Evolutionary conservation across 2,113 vertebrate genomes (phyloP).

Genomic region (Chlamydotis undulata): DNA sequence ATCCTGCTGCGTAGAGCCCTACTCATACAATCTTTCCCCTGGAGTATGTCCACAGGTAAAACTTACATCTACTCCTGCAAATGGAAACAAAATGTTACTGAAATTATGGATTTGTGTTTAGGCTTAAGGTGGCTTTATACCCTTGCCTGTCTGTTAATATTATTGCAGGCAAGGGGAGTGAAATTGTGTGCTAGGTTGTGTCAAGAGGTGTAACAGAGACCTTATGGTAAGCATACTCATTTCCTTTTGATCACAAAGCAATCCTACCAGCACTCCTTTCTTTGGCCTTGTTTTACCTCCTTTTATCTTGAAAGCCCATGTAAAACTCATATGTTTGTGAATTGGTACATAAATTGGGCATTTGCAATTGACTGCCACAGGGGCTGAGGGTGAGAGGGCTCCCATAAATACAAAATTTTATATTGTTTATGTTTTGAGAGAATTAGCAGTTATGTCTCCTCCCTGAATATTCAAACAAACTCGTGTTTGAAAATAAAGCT

Average conservation of each 20-base stretch:
- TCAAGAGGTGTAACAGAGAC: background rate
- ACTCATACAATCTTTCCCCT: background rate
- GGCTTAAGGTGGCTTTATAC: background rate
- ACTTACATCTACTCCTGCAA: background rate
- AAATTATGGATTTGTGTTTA: background rate
- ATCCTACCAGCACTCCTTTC: conserved; percentile 79
- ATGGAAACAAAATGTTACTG: background rate
- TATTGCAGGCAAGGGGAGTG: background rate
- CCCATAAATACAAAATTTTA: conserved; percentile 76
- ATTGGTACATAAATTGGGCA: conserved; percentile 80
- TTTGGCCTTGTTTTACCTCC: conserved; percentile 74
- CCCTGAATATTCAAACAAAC: conserved; percentile 76
- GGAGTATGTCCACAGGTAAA: background rate
- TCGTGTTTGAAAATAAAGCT: background rate
- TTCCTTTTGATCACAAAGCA: conserved; percentile 65
- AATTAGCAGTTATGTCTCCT: conserved; percentile 72
- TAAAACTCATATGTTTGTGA: conserved; percentile 74
- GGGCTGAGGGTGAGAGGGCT: conserved; percentile 49
- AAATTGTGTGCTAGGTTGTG: background rate
- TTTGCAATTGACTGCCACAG: conserved; percentile 77
- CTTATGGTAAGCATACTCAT: background rate
- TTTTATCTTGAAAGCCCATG: conserved; percentile 76
- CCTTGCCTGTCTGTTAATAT: background rate
- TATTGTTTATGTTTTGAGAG: conserved; percentile 73
- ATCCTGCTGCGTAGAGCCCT: background rate